A percentile compares a stretch with the other conserved stretches of the same genome.
Conservation (phyloP, 2,797 vertebrate genomes). For the Lagorchestes hirsutus region DNA sequence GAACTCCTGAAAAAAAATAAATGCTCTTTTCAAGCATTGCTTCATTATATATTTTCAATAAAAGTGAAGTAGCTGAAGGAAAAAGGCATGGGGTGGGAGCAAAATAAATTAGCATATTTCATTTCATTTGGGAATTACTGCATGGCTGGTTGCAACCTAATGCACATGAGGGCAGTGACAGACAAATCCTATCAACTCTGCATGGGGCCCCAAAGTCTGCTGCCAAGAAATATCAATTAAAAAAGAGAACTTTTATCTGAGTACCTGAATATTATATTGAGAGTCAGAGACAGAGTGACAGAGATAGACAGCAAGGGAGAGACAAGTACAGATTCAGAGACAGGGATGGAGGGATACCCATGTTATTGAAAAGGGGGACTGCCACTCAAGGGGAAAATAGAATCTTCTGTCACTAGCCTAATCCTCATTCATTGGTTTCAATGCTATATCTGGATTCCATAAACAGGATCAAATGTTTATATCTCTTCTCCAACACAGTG, state of each 20-base stretch:
- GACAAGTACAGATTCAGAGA: background rate
- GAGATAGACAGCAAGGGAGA: background rate
- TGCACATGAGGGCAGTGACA: slow-evolving; percentile 29
- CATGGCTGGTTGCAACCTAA: background rate
- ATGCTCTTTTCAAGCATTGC: slow-evolving; percentile 6
- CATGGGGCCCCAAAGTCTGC: background rate
- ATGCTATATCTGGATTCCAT: background rate
- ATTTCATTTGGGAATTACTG: slow-evolving; percentile 31
- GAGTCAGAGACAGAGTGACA: slow-evolving; percentile 1
- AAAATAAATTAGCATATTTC: slow-evolving; percentile 23
- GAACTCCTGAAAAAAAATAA: background rate
- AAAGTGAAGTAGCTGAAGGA: background rate
- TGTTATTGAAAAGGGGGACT: background rate
- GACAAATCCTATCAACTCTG: background rate
- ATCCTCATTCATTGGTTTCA: background rate
- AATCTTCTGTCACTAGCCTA: background rate
- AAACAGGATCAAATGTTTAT: background rate
- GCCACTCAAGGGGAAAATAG: background rate
- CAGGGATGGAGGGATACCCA: background rate
- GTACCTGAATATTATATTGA: background rate
- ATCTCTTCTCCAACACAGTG: background rate
- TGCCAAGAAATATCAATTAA: slow-evolving; percentile 22
- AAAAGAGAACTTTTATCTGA: slow-evolving; percentile 6
- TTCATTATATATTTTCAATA: slow-evolving; percentile 11
- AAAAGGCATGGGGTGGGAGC: background rate